Conservation (phyloP, 2,113 vertebrate genomes). For the Strix aluco region DNA sequence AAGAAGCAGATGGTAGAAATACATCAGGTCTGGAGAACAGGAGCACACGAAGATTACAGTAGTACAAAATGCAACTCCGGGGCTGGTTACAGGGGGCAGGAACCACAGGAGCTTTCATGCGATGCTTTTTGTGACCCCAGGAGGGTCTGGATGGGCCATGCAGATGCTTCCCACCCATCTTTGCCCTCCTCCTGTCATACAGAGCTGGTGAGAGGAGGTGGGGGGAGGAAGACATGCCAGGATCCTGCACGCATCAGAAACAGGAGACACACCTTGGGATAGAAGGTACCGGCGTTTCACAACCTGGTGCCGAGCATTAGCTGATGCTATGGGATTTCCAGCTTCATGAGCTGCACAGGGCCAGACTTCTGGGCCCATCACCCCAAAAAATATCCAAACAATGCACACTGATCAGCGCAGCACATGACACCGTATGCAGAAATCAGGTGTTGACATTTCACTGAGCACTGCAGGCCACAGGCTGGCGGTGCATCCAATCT, state of each 20-base stretch:
- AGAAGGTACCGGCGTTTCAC: background rate
- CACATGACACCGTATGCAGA: accelerated
- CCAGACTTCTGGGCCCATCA: background rate
- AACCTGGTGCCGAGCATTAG: background rate
- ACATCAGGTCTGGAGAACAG: background rate
- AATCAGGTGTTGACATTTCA: background rate
- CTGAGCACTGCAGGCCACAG: background rate
- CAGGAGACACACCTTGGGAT: background rate
- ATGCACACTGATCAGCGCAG: background rate
- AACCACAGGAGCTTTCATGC: background rate
- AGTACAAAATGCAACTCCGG: background rate
- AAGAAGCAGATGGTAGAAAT: conserved; percentile 13
- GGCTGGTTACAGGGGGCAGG: background rate
- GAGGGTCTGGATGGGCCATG: background rate
- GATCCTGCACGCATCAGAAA: background rate
- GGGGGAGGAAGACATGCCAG: background rate
- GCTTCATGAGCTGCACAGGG: background rate
- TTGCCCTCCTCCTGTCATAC: background rate
- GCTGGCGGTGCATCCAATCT: background rate
- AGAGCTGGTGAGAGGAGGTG: background rate
- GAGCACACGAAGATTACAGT: background rate
- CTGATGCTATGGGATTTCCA: background rate
- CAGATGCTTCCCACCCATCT: background rate
- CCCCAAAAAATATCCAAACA: accelerated
- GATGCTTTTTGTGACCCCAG: background rate